Base-by-base conservation (phyloP, 2,797 vertebrate species). In the Micrastur ruficollis region DNA sequence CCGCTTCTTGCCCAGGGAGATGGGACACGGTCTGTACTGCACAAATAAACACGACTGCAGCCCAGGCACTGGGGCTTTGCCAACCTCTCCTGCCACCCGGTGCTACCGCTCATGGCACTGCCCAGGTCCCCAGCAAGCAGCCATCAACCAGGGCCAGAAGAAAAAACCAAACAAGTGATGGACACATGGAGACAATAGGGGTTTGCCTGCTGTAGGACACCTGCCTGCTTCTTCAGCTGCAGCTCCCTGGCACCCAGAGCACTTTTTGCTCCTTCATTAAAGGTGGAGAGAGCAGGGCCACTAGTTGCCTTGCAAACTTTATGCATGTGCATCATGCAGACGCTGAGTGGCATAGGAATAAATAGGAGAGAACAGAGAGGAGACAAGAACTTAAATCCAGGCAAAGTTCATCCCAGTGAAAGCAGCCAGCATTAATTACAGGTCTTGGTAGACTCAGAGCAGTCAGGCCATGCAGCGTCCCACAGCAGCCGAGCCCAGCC, bases 91-190 rank as follows among this genome's bases (percentile, higher is more conserved):
- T 4, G 2, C 22, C 46, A 66, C 12, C 31, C 34, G 19, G 31
- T 27, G 59, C 58, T 68, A 61, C 23, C 1, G 2, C 31, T 10
- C 3, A 0, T 1, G 1, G 63, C 38, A 8, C 61, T 32, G 73
- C 20, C 22, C 34, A 5, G 8, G 46, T 61, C 11, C 36, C 66
- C 1, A 0, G 40, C 21, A 42, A n/a, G 38, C 42, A 70, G 78
- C 29, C 68, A 8, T 6, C 34, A 68, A 14, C 20, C 81, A 49
- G 38, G 21, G 29, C 81, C 73, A 59, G 34, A n/a, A 32, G 50
- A 5, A 29, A 12, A 59, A 79, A 47, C 8, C 56, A 17, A 81
- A 42, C 32, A 19, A 26, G 23, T 14, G 52, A 21, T 15, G 38
- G 56, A 26, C 18, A 32, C 8, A 29, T 5, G 25, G 49, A 93